Conservation (phyloP, 2,113 vertebrate genomes). For the Oostethus manadensis region DNA sequence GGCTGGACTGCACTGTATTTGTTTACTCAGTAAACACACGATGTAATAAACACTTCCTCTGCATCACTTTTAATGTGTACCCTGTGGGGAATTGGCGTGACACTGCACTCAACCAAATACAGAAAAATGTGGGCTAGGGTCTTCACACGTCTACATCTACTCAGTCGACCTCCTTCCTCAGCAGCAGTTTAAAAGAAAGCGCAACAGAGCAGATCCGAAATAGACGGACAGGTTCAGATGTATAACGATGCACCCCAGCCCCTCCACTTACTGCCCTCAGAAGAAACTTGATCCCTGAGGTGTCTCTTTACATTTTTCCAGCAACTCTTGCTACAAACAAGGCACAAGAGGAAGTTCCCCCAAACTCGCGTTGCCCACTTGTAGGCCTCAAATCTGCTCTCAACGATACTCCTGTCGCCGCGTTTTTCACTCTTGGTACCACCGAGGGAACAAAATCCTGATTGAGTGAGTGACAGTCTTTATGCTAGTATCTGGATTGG, state of each 20-base stretch:
- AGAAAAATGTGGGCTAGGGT: too few relatives aligned
- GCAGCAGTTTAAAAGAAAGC: conserved; percentile 9
- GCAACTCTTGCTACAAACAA: conserved; percentile 43
- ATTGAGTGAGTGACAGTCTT: conserved; percentile 50
- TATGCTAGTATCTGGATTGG: background rate
- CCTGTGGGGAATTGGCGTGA: too few relatives aligned
- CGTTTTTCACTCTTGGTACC: conserved; percentile 16
- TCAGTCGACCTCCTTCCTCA: too few relatives aligned
- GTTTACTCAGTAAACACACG: too few relatives aligned
- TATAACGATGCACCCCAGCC: conserved; percentile 29
- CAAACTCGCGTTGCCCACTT: conserved; percentile 28
- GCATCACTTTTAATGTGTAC: too few relatives aligned
- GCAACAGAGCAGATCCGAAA: conserved; percentile 38
- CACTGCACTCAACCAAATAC: too few relatives aligned
- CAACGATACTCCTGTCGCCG: conserved; percentile 20
- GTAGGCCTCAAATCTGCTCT: conserved; percentile 16
- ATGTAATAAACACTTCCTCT: too few relatives aligned
- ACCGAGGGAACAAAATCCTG: conserved; percentile 32
- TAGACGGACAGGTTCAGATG: conserved; percentile 13
- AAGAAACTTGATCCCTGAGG: conserved; percentile 63
- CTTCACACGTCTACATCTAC: too few relatives aligned
- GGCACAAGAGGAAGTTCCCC: conserved; percentile 19
- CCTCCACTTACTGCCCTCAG: conserved; percentile 25
- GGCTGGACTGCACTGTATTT: too few relatives aligned
- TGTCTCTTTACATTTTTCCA: conserved; percentile 60